Conservation (phyloP, 2,888 invertebrate species). For the Erynnis tages region DNA sequence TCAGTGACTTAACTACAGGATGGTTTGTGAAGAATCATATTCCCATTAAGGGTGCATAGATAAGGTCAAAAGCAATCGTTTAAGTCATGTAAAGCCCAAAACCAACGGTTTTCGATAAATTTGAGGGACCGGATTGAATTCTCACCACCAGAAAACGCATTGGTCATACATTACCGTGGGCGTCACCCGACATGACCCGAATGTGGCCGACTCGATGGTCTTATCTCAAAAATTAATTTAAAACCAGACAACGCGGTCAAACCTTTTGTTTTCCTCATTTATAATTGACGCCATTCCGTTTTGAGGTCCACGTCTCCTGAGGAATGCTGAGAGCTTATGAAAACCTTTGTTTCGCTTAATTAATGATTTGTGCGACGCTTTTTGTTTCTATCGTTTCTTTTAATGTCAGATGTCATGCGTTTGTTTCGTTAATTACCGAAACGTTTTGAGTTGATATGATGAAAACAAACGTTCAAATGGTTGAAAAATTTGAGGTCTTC, state of each 20-base stretch:
- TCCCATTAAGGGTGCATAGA: too few relatives aligned
- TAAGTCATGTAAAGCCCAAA: too few relatives aligned
- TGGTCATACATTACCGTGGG: slow-evolving; percentile 34
- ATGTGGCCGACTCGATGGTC: slow-evolving; percentile 28
- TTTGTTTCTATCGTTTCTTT: not conserved
- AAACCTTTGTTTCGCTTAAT: slow-evolving; percentile 12
- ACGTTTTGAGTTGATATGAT: too few relatives aligned
- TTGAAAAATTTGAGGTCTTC: too few relatives aligned
- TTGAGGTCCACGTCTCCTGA: slow-evolving; percentile 18
- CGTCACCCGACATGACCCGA: slow-evolving; percentile 37
- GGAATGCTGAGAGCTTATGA: slow-evolving; percentile 20
- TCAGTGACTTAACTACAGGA: too few relatives aligned
- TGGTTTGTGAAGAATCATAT: too few relatives aligned
- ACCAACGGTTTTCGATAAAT: too few relatives aligned
- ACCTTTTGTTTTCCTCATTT: slow-evolving; percentile 21
- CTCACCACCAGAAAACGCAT: not conserved
- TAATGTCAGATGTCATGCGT: not conserved
- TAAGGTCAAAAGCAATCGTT: too few relatives aligned
- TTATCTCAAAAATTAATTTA: slow-evolving; percentile 37
- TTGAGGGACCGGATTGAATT: not conserved
- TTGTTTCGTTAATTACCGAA: too few relatives aligned
- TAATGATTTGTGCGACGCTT: not conserved
- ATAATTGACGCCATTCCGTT: slow-evolving; percentile 22
- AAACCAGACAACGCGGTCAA: slow-evolving; percentile 16
- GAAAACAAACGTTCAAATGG: too few relatives aligned